phyloP scores from a whole-genome alignment of 1,140 invertebrate species.

The Mamestra configurata region DNA sequence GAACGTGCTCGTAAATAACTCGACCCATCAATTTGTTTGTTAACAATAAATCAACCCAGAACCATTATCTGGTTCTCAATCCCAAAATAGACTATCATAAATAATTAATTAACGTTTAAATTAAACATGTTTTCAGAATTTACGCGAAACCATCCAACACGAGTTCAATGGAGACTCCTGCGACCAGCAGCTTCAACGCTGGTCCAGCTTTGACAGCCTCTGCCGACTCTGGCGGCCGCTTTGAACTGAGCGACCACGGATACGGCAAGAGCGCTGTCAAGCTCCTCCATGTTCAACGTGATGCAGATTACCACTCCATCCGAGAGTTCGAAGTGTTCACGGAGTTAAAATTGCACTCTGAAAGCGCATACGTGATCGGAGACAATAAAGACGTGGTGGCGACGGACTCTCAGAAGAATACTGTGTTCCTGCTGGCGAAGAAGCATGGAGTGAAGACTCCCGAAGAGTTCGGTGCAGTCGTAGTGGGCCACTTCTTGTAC shows the following conservation, averaged over 20 bases:
- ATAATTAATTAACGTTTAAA: conserved; percentile 9
- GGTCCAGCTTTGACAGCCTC: conserved; percentile 73
- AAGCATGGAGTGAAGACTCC: conserved; percentile 92
- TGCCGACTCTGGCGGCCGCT: conserved; percentile 82
- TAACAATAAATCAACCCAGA: conserved; percentile 28
- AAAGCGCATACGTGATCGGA: conserved; percentile 89
- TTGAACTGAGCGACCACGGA: conserved; percentile 90
- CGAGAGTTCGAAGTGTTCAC: conserved; percentile 93
- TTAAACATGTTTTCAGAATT: conserved; percentile 72
- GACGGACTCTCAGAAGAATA: conserved; percentile 95
- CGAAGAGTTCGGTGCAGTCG: conserved; percentile 91
- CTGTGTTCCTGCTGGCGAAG: conserved; percentile 93
- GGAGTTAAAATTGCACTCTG: conserved; percentile 90
- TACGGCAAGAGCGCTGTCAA: conserved; percentile 94
- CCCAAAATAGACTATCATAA: conserved; percentile 1
- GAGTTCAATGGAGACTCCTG: conserved; percentile 65
- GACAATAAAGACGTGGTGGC: conserved; percentile 93
- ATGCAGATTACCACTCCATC: conserved; percentile 90
- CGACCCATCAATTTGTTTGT: conserved; percentile 8
- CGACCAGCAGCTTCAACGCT: conserved; percentile 37
- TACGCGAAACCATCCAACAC: conserved; percentile 84
- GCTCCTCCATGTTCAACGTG: conserved; percentile 90
- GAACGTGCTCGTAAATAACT: neutral
- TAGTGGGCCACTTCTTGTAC: conserved; percentile 92
- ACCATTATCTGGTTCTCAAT: conserved; percentile 22